phyloP scores from a whole-genome alignment of 2,797 vertebrate genomes.

The Centroberyx gerrardi region DNA sequence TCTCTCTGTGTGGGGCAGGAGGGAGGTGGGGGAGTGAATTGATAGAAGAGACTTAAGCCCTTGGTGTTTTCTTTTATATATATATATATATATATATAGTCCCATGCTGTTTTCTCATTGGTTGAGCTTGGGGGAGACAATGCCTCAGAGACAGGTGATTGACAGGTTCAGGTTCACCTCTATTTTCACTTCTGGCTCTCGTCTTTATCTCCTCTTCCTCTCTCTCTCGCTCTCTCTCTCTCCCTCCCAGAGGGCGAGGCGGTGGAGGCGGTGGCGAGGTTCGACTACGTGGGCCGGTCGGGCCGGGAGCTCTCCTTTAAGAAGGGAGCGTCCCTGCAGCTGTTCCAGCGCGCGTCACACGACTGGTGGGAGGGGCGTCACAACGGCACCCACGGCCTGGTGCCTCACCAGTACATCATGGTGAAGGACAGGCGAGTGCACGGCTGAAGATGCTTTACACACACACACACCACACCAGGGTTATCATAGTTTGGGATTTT shows the following conservation, averaged over 20 bases:
- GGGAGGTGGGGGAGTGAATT: slow-evolving; percentile 24
- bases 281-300: slow-evolving; percentile 96
- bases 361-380: slow-evolving; percentile 99
- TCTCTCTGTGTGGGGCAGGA: slow-evolving; percentile 22
- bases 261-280: slow-evolving; percentile 97
- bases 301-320: slow-evolving; percentile 97
- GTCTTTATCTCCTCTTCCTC: slow-evolving; percentile 18
- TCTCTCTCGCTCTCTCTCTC: not conserved
- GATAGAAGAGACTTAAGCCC: slow-evolving; percentile 41
- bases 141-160: slow-evolving; percentile 55
- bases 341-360: slow-evolving; percentile 96
- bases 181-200: slow-evolving; percentile 34
- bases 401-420: slow-evolving; percentile 97
- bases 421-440: slow-evolving; percentile 95
- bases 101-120: slow-evolving; percentile 50
- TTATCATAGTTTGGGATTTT: not conserved
- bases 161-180: slow-evolving; percentile 66
- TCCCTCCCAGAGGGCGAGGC: slow-evolving; percentile 90
- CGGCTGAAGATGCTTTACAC: slow-evolving; percentile 22
- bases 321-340: slow-evolving; percentile 95
- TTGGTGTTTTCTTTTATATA: not conserved
- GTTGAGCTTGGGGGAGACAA: slow-evolving; percentile 35
- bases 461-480: not conserved
- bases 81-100: no score
- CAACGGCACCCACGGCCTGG: slow-evolving; percentile 94